Percentiles rank a stretch among this genome's conserved stretches.
Evolutionary conservation across 35 echinoderm and acorn worm genomes (phyloP).

Genomic region (Ophioderma brevispina): DNA sequence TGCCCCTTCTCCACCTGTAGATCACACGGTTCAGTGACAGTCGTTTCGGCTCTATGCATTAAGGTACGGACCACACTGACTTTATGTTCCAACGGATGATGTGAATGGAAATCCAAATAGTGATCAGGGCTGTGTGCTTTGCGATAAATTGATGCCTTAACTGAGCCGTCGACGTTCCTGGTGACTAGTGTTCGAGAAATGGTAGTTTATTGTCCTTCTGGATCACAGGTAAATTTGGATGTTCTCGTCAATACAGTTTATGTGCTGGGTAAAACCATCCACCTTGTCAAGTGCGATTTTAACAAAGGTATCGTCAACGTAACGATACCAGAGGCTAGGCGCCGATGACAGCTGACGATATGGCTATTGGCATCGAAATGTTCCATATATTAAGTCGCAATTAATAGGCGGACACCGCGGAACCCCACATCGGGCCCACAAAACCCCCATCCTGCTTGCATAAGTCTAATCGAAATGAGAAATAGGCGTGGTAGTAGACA

Average conservation of each 20-base stretch:
- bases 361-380: not conserved
- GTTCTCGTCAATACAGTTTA: not conserved
- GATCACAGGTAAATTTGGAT: not conserved
- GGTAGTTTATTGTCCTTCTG: not conserved
- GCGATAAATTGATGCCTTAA: not conserved
- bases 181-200: not conserved
- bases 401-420: not conserved
- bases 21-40: too few relatives aligned
- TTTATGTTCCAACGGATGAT: too few relatives aligned
- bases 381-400: not conserved
- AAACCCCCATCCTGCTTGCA: not conserved
- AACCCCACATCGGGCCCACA: not conserved
- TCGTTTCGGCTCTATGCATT: too few relatives aligned
- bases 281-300: not conserved
- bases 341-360: not conserved
- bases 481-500: not conserved
- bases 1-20: too few relatives aligned
- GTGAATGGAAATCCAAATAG: not conserved
- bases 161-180: too few relatives aligned
- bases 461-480: not conserved
- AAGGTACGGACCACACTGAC: too few relatives aligned
- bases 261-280: not conserved
- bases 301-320: not conserved
- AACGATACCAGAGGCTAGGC: too few relatives aligned
- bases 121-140: not conserved